Evolutionary conservation across 2,888 invertebrate genomes (phyloP).

Genomic region (Oligia fasciuncula): DNA sequence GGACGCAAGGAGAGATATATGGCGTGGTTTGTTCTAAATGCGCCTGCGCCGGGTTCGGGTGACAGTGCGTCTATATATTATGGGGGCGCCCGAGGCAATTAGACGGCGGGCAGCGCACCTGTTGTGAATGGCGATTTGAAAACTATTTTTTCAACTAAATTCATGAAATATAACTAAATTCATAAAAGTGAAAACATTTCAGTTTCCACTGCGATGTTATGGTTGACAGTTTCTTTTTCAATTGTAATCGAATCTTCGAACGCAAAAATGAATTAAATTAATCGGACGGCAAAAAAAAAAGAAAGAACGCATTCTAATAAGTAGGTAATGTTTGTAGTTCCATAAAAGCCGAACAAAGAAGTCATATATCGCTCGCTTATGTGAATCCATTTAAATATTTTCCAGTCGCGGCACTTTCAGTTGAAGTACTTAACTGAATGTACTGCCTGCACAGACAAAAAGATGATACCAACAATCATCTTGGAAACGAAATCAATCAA

Average conservation of each 20-base stretch:
- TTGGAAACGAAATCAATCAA: background rate
- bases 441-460: background rate
- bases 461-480: background rate
- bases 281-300: background rate
- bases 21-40: conserved; percentile 87
- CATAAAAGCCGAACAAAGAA: conserved; percentile 17
- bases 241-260: background rate
- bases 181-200: conserved; percentile 30
- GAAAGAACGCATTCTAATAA: conserved; percentile 12
- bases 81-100: conserved; percentile 80
- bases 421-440: conserved; percentile 2
- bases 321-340: conserved; percentile 12
- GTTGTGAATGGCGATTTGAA: conserved; percentile 66
- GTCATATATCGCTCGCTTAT: conserved; percentile 12
- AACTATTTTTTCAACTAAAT: conserved; percentile 46
- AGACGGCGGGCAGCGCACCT: conserved; percentile 75
- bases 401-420: background rate
- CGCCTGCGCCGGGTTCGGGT: conserved; percentile 78
- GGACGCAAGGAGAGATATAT: conserved; percentile 88
- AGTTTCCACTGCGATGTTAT: background rate
- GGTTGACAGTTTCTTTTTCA: background rate
- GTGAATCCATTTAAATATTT: conserved; percentile 18
- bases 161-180: conserved; percentile 30
- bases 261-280: background rate
- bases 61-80: conserved; percentile 80